phyloP scores from a whole-genome alignment of 2,113 vertebrate genomes.

The Megaptera novaeangliae region DNA sequence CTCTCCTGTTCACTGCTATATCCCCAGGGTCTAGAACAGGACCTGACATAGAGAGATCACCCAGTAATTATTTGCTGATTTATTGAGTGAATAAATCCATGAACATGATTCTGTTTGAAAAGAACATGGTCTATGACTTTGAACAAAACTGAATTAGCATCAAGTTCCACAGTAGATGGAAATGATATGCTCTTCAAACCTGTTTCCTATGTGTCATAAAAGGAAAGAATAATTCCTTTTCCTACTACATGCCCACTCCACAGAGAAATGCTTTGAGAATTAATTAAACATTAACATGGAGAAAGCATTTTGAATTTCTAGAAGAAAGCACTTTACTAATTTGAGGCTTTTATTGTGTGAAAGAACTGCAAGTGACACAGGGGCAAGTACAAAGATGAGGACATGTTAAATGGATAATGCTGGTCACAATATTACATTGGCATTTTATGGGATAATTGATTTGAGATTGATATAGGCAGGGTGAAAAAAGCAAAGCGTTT shows the following conservation, averaged over 20 bases:
- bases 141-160: not conserved
- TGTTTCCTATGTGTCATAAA: not conserved
- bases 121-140: not conserved
- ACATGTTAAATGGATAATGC: not conserved
- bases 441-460: not conserved
- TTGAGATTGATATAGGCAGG: not conserved
- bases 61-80: not conserved
- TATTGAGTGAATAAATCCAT: not conserved
- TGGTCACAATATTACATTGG: not conserved
- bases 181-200: not conserved
- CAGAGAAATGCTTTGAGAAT: not conserved
- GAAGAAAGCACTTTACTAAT: constrained; percentile 38
- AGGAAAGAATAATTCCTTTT: not conserved
- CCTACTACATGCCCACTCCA: not conserved
- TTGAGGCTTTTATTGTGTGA: constrained; percentile 18
- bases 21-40: not conserved
- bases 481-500: not conserved
- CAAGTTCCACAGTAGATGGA: not conserved
- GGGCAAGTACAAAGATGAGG: not conserved
- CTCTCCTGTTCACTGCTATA: not conserved
- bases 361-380: not conserved
- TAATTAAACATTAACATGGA: constrained; percentile 18
- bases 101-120: not conserved
- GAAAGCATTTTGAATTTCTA: constrained; percentile 27
- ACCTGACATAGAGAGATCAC: not conserved